Percentiles rank a stretch among this genome's conserved stretches.
Evolutionary conservation across 2,888 invertebrate genomes (phyloP).

Genomic region (Papilio gigon): DNA sequence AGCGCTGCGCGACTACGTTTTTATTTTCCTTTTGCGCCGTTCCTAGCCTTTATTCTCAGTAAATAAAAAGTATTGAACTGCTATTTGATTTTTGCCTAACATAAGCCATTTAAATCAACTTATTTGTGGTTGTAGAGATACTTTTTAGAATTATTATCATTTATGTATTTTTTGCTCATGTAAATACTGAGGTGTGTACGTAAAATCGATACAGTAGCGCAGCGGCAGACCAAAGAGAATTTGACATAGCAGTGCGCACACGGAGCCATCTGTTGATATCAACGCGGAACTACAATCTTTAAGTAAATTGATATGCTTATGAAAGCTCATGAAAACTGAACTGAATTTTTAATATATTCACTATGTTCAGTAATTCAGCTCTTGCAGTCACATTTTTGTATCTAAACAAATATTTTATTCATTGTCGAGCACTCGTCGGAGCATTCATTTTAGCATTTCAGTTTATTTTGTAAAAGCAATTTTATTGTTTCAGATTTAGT

Average conservation of each 20-base stretch:
- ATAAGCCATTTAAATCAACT: not conserved
- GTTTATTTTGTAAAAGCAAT: not conserved
- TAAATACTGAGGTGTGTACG: constrained; percentile 61
- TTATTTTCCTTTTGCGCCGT: constrained; percentile 37
- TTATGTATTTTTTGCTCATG: constrained; percentile 61
- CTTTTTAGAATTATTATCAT: constrained; percentile 28
- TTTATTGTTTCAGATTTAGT: not conserved
- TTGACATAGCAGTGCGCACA: constrained; percentile 47
- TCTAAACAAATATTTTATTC: not conserved
- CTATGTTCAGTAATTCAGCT: constrained; percentile 5
- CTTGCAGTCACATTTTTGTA: not conserved
- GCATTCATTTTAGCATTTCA: not conserved
- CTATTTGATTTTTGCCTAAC: not conserved
- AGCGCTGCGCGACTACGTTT: constrained; percentile 44
- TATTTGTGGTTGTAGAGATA: not conserved
- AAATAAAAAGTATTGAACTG: constrained; percentile 20
- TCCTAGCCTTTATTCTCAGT: constrained; percentile 32
- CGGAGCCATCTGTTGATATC: constrained; percentile 66
- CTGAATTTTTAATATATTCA: constrained; percentile 17
- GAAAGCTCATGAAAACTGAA: constrained; percentile 15
- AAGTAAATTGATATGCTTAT: constrained; percentile 15
- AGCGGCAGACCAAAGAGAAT: constrained; percentile 71
- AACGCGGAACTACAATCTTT: constrained; percentile 11
- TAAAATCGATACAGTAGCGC: constrained; percentile 80
- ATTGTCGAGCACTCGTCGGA: not conserved